A percentile compares a stretch with the other conserved stretches of the same genome.
Evolutionary conservation across 2,113 vertebrate genomes (phyloP).

Genomic region (Hippoglossus stenolepis): DNA sequence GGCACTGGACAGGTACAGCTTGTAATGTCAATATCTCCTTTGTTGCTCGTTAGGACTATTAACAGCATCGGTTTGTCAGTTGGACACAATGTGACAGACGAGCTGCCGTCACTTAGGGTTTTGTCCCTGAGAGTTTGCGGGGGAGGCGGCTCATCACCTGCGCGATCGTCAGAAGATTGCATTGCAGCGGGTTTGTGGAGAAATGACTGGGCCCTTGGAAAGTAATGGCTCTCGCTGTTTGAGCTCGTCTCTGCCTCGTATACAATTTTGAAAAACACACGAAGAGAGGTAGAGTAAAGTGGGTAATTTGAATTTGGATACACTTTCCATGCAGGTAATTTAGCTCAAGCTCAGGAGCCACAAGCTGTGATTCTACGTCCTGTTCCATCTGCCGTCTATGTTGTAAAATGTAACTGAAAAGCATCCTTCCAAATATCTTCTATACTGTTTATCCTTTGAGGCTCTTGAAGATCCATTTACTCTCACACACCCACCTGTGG

Average conservation of each 20-base stretch:
- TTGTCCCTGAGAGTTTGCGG: neutral
- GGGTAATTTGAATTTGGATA: neutral
- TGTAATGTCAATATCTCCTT: neutral
- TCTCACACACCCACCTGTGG: no score
- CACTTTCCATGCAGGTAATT: neutral
- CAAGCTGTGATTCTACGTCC: neutral
- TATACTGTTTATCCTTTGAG: no score
- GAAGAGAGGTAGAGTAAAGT: neutral
- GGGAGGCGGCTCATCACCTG: neutral
- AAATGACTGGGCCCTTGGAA: neutral
- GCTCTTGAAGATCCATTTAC: no score
- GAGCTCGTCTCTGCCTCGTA: neutral
- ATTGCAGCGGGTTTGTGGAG: neutral
- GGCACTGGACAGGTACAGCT: conserved; percentile 88
- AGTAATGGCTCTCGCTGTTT: neutral
- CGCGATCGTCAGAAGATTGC: neutral
- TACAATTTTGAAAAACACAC: neutral
- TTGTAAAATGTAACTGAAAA: neutral
- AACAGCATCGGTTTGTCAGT: neutral
- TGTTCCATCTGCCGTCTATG: neutral
- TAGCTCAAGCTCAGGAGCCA: neutral
- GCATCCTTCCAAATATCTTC: neutral
- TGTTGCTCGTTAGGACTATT: no score
- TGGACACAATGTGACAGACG: neutral
- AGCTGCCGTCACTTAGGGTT: neutral